These are phyloP conservation scores for Eretmochelys imbricata DNA, from an alignment of 2,113 vertebrate species.

Conservation along the genomic window DNA sequence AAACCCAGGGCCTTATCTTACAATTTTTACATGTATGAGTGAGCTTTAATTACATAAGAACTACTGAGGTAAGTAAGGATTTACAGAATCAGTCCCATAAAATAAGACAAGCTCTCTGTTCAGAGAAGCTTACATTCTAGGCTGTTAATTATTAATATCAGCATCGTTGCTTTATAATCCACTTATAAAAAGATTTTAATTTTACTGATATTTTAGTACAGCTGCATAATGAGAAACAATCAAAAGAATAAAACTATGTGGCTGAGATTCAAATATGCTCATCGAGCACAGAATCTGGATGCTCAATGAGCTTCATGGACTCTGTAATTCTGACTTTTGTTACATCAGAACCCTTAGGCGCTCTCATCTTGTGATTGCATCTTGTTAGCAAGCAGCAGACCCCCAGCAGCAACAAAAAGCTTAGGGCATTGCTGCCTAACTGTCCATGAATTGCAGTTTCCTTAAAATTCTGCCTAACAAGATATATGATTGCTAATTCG, in stretches of 20 bases:
- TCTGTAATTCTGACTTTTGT: slow-evolving; percentile 49
- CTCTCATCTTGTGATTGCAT: slow-evolving; percentile 31
- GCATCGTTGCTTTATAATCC: background rate
- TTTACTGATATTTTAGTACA: slow-evolving; percentile 20
- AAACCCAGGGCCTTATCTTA: background rate
- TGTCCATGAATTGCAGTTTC: slow-evolving; percentile 44
- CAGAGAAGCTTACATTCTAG: background rate
- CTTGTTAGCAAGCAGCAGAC: slow-evolving; percentile 63
- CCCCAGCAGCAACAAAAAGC: slow-evolving; percentile 38
- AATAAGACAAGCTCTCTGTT: slow-evolving; percentile 6
- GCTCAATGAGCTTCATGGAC: slow-evolving; percentile 46
- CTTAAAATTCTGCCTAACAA: slow-evolving; percentile 54
- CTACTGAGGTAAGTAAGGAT: slow-evolving; percentile 34
- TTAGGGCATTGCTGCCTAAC: slow-evolving; percentile 42
- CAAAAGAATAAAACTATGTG: slow-evolving; percentile 51
- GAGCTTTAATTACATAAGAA: background rate
- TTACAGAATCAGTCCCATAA: slow-evolving; percentile 9
- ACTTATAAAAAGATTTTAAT: background rate
- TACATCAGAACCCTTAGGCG: slow-evolving; percentile 28
- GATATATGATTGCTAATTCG: slow-evolving; percentile 47
- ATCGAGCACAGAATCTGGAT: slow-evolving; percentile 45
- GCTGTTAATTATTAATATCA: background rate
- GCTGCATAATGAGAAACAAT: slow-evolving; percentile 37
- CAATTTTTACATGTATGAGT: background rate
- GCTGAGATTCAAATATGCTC: slow-evolving; percentile 42